Percentiles rank a stretch among this genome's conserved stretches.
phyloP scores from a whole-genome alignment of 2,113 vertebrate species.

The Panurus biarmicus region DNA sequence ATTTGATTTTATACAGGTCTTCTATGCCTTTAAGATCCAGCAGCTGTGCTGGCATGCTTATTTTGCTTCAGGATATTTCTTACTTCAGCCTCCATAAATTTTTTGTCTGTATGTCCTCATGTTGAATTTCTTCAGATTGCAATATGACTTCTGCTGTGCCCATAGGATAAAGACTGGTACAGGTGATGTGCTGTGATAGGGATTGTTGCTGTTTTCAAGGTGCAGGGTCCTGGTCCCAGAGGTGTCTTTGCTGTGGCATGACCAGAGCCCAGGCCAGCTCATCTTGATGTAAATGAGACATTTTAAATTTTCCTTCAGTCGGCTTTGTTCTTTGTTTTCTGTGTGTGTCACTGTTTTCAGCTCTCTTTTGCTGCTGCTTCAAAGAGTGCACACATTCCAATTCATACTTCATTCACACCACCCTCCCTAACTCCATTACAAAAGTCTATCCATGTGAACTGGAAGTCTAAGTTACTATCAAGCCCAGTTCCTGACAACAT shows the following conservation, averaged over 20 bases:
- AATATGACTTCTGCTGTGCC: neutral
- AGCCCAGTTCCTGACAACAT: neutral
- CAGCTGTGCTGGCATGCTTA: neutral
- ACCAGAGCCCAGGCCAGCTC: neutral
- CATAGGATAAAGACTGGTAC: neutral
- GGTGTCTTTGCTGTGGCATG: neutral
- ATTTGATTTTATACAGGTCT: neutral
- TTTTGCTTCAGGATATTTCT: neutral
- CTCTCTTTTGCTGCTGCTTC: neutral
- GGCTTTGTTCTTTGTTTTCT: neutral
- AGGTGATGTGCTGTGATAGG: neutral
- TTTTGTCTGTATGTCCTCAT: neutral
- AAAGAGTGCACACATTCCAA: neutral
- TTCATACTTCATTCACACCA: neutral
- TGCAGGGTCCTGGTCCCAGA: neutral
- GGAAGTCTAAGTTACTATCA: neutral
- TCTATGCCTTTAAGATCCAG: neutral
- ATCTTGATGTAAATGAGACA: neutral
- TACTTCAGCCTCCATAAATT: neutral
- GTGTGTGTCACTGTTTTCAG: neutral
- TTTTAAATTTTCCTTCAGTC: neutral
- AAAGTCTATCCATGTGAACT: neutral
- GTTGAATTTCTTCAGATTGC: neutral
- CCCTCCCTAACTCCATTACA: neutral
- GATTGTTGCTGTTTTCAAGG: neutral